Evolutionary conservation across 2,797 vertebrate genomes (phyloP).

Genomic region (Carcharodon carcharias): DNA sequence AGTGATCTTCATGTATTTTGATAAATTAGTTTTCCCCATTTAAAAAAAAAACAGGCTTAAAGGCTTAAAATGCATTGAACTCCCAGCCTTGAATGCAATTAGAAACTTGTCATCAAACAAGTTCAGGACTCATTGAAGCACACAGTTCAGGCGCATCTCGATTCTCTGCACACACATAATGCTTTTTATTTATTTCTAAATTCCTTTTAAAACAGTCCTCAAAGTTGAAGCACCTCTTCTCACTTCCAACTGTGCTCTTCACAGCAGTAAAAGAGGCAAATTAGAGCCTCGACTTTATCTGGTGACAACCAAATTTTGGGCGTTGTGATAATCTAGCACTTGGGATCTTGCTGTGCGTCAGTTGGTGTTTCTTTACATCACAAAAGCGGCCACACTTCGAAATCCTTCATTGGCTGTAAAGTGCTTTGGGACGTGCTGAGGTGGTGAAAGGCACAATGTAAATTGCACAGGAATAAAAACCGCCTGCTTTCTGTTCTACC

Average conservation of each 20-base stretch:
- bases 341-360: neutral
- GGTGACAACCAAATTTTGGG: neutral
- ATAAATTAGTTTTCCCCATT: too few relatives aligned
- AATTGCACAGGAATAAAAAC: neutral
- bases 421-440: neutral
- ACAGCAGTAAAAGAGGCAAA: neutral
- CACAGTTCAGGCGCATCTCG: neutral
- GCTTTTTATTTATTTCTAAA: neutral
- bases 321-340: neutral
- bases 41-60: neutral
- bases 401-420: neutral
- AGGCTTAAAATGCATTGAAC: neutral
- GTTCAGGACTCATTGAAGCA: neutral
- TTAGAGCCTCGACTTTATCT: neutral
- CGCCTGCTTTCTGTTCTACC: too few relatives aligned
- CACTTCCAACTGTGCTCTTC: neutral
- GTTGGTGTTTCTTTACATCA: neutral
- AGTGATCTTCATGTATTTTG: too few relatives aligned
- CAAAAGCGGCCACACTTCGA: neutral
- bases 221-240: neutral
- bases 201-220: neutral
- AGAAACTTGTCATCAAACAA: neutral
- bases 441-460: neutral
- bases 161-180: neutral
- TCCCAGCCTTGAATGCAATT: neutral